These are phyloP conservation scores for Pristiophorus japonicus DNA, from an alignment of 2,113 vertebrate genomes.

Conservation along the genomic window DNA sequence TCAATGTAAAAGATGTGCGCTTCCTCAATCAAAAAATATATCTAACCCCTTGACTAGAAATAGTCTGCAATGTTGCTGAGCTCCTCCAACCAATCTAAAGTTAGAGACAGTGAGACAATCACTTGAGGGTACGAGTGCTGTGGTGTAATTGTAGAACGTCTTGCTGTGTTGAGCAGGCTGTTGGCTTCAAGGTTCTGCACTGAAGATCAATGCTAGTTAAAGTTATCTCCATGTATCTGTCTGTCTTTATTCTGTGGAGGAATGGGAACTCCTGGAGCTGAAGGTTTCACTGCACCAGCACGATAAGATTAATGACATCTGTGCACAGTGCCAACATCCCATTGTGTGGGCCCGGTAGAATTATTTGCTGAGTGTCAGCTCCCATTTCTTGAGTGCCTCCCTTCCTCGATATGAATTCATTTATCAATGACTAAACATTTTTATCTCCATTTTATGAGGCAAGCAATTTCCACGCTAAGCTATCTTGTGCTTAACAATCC, in stretches of 20 bases:
- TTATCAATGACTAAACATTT: constrained; percentile 18
- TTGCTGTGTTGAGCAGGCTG: background rate
- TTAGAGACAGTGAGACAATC: background rate
- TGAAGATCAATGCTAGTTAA: constrained; percentile 7
- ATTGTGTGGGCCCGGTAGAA: background rate
- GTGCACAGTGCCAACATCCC: background rate
- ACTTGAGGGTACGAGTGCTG: background rate
- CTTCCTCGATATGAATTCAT: background rate
- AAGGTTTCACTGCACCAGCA: background rate
- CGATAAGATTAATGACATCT: constrained; percentile 11
- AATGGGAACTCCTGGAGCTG: background rate
- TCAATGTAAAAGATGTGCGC: background rate
- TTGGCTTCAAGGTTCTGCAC: background rate
- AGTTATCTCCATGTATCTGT: background rate
- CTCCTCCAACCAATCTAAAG: background rate
- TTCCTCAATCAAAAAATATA: background rate
- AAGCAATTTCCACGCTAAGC: background rate
- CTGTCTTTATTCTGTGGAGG: background rate
- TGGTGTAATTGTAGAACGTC: background rate
- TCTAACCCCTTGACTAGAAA: background rate
- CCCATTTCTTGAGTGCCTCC: background rate
- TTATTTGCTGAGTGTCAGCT: background rate
- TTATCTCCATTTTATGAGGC: constrained; percentile 10
- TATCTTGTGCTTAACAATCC: background rate
- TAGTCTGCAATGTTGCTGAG: background rate